A percentile compares a stretch with the other conserved stretches of the same genome.
These are phyloP conservation scores for Salmo trutta DNA, from an alignment of 2,797 vertebrate species.

Conservation along the genomic window DNA sequence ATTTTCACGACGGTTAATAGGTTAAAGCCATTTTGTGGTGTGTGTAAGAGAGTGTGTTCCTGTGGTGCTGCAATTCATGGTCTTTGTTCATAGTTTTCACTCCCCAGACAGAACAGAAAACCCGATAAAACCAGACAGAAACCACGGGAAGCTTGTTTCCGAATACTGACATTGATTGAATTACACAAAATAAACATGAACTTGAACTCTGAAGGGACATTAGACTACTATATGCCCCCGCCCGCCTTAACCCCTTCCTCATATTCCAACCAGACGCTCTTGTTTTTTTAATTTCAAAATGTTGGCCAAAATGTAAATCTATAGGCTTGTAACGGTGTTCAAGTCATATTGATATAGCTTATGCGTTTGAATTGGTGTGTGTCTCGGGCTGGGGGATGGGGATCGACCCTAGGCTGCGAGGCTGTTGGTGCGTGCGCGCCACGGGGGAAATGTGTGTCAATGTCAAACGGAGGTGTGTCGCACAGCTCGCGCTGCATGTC, in stretches of 20 bases:
- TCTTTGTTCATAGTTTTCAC: conserved; percentile 61
- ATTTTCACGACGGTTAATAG: background rate
- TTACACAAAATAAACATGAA: conserved; percentile 26
- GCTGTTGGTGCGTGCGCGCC: conserved; percentile 13
- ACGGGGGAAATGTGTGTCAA: conserved; percentile 63
- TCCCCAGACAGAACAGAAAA: conserved; percentile 31
- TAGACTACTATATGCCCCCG: background rate
- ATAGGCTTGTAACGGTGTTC: background rate
- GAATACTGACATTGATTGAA: conserved; percentile 41
- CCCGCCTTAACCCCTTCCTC: background rate
- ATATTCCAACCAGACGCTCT: background rate
- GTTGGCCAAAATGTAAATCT: background rate
- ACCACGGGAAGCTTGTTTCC: conserved; percentile 8
- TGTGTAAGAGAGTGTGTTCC: conserved; percentile 42
- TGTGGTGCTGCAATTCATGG: conserved; percentile 59
- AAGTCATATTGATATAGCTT: background rate
- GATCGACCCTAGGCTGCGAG: background rate
- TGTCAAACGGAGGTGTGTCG: conserved; percentile 78
- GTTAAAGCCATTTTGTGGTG: background rate
- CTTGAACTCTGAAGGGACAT: conserved; percentile 29
- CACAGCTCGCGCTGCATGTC: conserved; percentile 22
- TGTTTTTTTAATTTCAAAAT: background rate
- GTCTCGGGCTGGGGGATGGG: background rate
- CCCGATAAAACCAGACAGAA: conserved; percentile 12
- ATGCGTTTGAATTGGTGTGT: conserved; percentile 2